Evolutionary conservation across 2,797 vertebrate genomes (phyloP), one percentile per base, ranked within the genome.

Genomic region (Malurus splendens): DNA sequence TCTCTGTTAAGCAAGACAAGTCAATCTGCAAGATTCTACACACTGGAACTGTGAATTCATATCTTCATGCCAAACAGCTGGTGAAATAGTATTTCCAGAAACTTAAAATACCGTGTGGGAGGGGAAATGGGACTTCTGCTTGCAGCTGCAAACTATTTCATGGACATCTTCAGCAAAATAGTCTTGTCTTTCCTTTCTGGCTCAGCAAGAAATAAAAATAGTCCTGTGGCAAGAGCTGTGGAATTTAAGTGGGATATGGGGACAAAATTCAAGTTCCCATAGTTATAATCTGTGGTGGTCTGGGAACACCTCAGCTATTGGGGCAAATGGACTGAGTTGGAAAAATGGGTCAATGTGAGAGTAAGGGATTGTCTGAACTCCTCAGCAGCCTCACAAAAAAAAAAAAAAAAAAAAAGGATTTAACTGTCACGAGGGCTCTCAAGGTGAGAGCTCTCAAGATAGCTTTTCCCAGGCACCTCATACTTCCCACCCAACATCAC

Each of bases 81-180:
- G 80, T 86, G 85, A 94, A 95, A 92, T 23, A 93, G 56, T 76
- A 84, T 93, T 90, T 82, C 87, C 87, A 90, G 85, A 91, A 84
- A 90, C 30, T 75, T 76, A 36, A 87, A 90, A 92, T 75, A 68
- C 41, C 2, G 7, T 50, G 45, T 90, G 74, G 81, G 68, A 94
- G 59, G 72, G 72, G 36, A 93, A 95, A 68, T 28, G 51, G 70
- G 84, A 75, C 51, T 90, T 93, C 33, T 80, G 45, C 73, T 92
- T 83, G 57, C 84, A 95, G 91, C 90, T 96, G 93, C 90, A 91
- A 92, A 86, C 79, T 84, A 88, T 94, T 95, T 93, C 68, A 77
- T 41, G 14, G 86, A 93, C 89, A 94, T 72, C 47, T 75, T 81
- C 74, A 83, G 64, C 60, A 84, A 81, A 89, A 86, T 4, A 92